A percentile compares a stretch with the other conserved stretches of the same genome.
Evolutionary conservation across 1,140 invertebrate genomes (phyloP).

Genomic region (Pomacea maculata): DNA sequence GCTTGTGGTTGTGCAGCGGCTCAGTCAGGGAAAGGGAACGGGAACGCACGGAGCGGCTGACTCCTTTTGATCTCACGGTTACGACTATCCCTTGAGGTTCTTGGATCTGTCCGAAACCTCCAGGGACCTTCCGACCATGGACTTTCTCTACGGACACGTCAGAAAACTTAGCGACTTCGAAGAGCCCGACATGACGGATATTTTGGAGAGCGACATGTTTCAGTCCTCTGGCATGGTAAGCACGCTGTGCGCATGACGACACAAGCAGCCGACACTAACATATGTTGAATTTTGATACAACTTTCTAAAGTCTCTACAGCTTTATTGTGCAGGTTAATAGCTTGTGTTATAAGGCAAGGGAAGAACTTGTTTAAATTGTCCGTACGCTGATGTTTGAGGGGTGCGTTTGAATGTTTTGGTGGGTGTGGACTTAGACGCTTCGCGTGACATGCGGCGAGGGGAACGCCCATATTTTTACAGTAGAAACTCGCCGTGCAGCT

Average conservation of each 20-base stretch:
- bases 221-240: slow-evolving; percentile 41
- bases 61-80: slow-evolving; percentile 30
- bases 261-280: slow-evolving; percentile 23
- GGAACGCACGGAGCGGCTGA: slow-evolving; percentile 1
- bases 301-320: no score
- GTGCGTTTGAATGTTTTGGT: not conserved
- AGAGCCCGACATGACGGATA: slow-evolving; percentile 49
- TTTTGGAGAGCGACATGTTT: slow-evolving; percentile 54
- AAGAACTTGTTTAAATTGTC: not conserved
- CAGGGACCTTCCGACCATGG: slow-evolving; percentile 57
- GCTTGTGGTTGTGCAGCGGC: slow-evolving; percentile 18
- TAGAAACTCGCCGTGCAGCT: not conserved
- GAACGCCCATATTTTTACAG: slow-evolving; percentile 24
- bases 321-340: no score
- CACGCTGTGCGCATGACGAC: slow-evolving; percentile 11
- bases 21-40: slow-evolving; percentile 8
- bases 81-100: slow-evolving; percentile 52
- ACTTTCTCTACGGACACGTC: slow-evolving; percentile 58
- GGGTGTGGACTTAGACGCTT: not conserved
- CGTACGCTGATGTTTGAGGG: not conserved
- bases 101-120: slow-evolving; percentile 37
- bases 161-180: slow-evolving; percentile 55
- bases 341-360: not conserved
- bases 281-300: slow-evolving; percentile 11
- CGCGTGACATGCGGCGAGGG: slow-evolving; percentile 1